Conservation (phyloP, 1,140 invertebrate species). For the Eurosta solidaginis region DNA sequence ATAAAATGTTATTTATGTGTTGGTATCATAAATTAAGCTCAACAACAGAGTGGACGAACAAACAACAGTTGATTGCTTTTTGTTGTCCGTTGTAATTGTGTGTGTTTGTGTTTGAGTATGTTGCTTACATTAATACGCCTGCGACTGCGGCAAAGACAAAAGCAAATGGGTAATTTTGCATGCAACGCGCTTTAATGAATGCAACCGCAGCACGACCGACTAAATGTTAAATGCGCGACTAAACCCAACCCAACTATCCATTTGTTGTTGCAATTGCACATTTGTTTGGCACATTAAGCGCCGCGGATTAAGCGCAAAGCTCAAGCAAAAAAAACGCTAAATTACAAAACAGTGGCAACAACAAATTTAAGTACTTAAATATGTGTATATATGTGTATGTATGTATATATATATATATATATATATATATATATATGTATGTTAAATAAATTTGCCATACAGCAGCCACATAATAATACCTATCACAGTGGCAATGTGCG, state of each 20-base stretch:
- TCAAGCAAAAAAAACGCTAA: not conserved
- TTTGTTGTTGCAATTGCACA: not conserved
- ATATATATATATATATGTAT: too few relatives aligned
- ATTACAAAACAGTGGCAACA: not conserved
- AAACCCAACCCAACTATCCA: not conserved
- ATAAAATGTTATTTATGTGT: constrained; percentile 20
- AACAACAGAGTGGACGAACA: not conserved
- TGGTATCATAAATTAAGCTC: constrained; percentile 17
- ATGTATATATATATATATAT: too few relatives aligned
- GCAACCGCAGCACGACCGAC: not conserved
- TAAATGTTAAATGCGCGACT: not conserved
- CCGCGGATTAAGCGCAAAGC: not conserved
- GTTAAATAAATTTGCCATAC: constrained; percentile 14
- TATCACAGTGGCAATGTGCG: not conserved
- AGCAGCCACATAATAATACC: not conserved
- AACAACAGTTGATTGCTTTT: not conserved
- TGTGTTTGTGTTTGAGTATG: not conserved
- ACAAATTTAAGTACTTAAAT: too few relatives aligned
- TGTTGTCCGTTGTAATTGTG: too few relatives aligned
- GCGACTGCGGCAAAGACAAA: not conserved
- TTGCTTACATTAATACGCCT: not conserved
- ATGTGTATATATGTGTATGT: too few relatives aligned
- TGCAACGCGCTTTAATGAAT: not conserved
- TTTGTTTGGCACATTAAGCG: not conserved
- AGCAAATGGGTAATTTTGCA: not conserved